A percentile compares a stretch with the other conserved stretches of the same genome.
These are phyloP conservation scores for Diadema setosum DNA, from an alignment of 35 echinoderm and acorn worm species.

Conservation along the genomic window DNA sequence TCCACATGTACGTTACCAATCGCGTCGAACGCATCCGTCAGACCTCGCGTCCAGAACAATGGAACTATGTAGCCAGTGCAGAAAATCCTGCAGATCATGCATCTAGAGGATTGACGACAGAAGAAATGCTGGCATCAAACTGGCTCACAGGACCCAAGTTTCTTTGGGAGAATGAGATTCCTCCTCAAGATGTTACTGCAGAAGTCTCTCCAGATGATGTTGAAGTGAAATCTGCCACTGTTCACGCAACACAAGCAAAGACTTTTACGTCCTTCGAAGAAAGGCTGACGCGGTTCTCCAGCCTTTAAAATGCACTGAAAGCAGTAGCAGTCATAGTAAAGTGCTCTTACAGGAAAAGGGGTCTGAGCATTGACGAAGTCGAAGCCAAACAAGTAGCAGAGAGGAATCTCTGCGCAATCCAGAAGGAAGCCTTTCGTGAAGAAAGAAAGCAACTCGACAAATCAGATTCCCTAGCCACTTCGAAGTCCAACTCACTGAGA, in stretches of 20 bases:
- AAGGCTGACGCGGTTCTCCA: conserved; percentile 20
- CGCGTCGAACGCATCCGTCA: background rate
- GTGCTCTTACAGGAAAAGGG: too few relatives aligned
- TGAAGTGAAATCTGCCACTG: background rate
- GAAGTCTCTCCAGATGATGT: background rate
- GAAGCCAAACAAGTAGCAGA: background rate
- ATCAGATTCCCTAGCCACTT: background rate
- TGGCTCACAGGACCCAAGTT: conserved; percentile 54
- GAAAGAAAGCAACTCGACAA: background rate
- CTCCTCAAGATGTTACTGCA: background rate
- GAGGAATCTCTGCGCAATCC: background rate
- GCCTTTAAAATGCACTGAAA: background rate
- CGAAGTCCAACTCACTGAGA: background rate
- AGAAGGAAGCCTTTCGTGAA: background rate
- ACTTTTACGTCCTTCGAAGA: background rate
- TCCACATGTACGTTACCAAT: conserved; percentile 39
- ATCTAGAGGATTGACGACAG: background rate
- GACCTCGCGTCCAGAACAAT: background rate
- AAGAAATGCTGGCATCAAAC: background rate
- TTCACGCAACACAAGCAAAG: background rate
- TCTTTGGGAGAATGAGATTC: background rate
- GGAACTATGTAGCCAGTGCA: background rate
- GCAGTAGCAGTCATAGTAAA: background rate
- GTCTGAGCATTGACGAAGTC: background rate
- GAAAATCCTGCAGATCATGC: conserved; percentile 25